These are phyloP conservation scores for Leucoma salicis DNA, from an alignment of 2,888 invertebrate species.

Conservation along the genomic window DNA sequence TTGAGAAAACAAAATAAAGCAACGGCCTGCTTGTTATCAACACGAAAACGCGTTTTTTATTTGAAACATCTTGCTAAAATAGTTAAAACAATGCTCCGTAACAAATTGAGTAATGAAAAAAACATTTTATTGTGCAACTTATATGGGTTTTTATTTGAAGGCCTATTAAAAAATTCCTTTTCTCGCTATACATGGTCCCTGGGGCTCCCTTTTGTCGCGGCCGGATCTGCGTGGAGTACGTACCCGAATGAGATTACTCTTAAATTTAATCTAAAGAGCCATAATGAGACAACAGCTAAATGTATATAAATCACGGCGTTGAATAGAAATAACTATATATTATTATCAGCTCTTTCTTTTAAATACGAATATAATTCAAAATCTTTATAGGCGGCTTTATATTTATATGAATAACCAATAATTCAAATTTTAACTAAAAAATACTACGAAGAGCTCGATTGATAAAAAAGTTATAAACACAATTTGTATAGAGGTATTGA, in stretches of 20 bases:
- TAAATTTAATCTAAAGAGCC: slow-evolving; percentile 67
- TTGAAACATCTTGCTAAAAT: slow-evolving; percentile 36
- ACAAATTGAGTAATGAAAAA: slow-evolving; percentile 45
- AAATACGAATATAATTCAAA: no score
- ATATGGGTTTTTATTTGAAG: slow-evolving; percentile 61
- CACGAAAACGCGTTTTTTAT: slow-evolving; percentile 32
- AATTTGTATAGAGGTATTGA: no score
- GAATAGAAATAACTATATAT: no score
- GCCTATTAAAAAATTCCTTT: slow-evolving; percentile 75
- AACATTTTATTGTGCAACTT: slow-evolving; percentile 50
- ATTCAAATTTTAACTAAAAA: no score
- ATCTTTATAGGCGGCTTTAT: no score
- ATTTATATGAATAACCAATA: no score
- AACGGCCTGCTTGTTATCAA: slow-evolving; percentile 31
- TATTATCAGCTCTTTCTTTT: no score
- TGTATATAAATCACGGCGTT: slow-evolving; percentile 28
- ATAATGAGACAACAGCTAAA: slow-evolving; percentile 52
- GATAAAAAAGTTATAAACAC: no score
- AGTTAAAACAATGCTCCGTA: slow-evolving; percentile 37
- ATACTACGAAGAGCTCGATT: no score
- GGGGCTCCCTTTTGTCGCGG: slow-evolving; percentile 61
- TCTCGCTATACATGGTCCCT: slow-evolving; percentile 52
- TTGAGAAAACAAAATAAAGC: slow-evolving; percentile 35
- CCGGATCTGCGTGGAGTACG: slow-evolving; percentile 57
- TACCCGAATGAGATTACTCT: slow-evolving; percentile 55